These are phyloP conservation scores for Magallana angulata DNA, from an alignment of 1,140 invertebrate species.

Conservation along the genomic window DNA sequence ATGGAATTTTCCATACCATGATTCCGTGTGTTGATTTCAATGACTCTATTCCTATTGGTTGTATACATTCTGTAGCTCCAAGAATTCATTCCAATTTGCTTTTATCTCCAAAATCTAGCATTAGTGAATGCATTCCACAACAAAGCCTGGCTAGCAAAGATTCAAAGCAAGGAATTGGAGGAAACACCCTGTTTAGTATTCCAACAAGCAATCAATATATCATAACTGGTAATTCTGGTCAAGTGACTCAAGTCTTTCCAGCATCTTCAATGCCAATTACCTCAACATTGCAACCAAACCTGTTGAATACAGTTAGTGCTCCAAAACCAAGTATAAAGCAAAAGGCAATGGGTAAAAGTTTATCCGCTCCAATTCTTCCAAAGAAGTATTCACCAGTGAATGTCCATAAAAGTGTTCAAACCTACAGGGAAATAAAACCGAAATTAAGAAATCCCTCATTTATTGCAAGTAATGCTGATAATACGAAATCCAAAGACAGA, in stretches of 20 bases:
- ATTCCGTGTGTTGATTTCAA: slow-evolving; percentile 11
- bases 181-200: neutral
- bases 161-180: neutral
- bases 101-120: neutral
- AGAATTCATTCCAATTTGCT: neutral
- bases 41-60: neutral
- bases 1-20: neutral
- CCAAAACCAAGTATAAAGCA: neutral
- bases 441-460: neutral
- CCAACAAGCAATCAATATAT: neutral
- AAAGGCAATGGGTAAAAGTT: neutral
- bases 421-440: slow-evolving; percentile 8
- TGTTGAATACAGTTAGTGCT: neutral
- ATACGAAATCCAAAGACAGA: too few species aligned
- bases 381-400: neutral
- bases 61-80: slow-evolving; percentile 8
- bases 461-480: too few species aligned
- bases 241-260: neutral
- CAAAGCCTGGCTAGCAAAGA: neutral
- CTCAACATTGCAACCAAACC: neutral
- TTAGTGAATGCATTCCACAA: neutral
- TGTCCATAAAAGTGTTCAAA: neutral
- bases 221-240: neutral
- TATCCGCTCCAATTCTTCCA: neutral
- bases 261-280: neutral